Conservation (phyloP, 2,797 vertebrate species). For the Pangasius sanitwongsei region DNA sequence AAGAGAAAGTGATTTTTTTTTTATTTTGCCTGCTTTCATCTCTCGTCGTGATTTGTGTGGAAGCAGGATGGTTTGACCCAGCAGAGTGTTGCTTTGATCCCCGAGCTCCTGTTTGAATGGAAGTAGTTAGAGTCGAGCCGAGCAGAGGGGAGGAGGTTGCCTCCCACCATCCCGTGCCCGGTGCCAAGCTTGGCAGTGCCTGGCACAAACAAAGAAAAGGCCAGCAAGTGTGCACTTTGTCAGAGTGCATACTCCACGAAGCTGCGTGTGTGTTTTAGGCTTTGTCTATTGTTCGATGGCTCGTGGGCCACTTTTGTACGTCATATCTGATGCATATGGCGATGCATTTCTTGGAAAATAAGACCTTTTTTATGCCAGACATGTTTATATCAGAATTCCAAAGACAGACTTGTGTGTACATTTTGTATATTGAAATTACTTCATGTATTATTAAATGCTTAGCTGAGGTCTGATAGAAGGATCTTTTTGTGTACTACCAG, state of each 20-base stretch:
- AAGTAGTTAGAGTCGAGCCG: conserved; percentile 55
- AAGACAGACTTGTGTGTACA: background rate
- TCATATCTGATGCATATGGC: conserved; percentile 54
- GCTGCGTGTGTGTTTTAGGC: conserved; percentile 46
- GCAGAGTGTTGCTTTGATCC: conserved; percentile 56
- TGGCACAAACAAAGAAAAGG: conserved; percentile 67
- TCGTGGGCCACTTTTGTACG: conserved; percentile 59
- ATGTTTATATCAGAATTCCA: background rate
- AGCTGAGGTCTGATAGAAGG: background rate
- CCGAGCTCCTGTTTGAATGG: conserved; percentile 49
- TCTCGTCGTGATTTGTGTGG: conserved; percentile 48
- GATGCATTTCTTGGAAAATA: conserved; percentile 37
- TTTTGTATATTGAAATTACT: background rate
- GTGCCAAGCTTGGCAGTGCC: conserved; percentile 71
- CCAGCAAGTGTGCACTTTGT: conserved; percentile 56
- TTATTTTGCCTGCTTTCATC: conserved; percentile 58
- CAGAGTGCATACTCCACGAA: conserved; percentile 54
- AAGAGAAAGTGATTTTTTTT: conserved; percentile 57
- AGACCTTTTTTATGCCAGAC: conserved; percentile 9
- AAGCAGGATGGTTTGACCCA: conserved; percentile 33
- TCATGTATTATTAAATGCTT: background rate
- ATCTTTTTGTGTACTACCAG: background rate
- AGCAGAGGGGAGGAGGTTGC: conserved; percentile 36
- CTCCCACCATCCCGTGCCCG: conserved; percentile 54
- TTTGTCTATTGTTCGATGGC: conserved; percentile 69